phyloP scores from a whole-genome alignment of 2,113 vertebrate species.

The Lamprologus speciosus region DNA sequence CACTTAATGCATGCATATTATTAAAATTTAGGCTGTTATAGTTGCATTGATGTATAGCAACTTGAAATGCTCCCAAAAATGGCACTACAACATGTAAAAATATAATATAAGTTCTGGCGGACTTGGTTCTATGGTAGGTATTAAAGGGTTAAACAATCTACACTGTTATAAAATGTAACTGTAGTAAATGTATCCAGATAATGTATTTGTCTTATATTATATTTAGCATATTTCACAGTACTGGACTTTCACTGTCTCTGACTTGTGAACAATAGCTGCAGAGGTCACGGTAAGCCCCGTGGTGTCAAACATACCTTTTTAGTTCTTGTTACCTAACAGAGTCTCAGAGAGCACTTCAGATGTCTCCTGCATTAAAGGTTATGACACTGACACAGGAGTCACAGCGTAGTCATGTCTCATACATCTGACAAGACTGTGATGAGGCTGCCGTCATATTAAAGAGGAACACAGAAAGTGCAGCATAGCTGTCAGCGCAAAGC shows the following conservation, averaged over 20 bases:
- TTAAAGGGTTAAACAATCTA: not conserved
- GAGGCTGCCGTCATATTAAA: slow-evolving; percentile 1
- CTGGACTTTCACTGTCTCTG: not conserved
- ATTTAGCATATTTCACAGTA: not conserved
- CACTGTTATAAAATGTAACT: not conserved
- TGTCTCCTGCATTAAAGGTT: slow-evolving; percentile 18
- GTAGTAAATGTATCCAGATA: not conserved
- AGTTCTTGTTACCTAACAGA: slow-evolving; percentile 21
- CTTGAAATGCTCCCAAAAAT: no score
- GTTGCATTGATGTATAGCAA: no score
- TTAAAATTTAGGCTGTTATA: no score
- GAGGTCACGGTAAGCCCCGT: not conserved
- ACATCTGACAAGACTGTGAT: slow-evolving; percentile 22
- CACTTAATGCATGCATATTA: fast-evolving
- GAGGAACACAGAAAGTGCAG: not conserved
- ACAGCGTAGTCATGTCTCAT: not conserved
- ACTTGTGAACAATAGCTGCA: not conserved
- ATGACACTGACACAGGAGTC: slow-evolving; percentile 38
- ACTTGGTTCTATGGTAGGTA: no score
- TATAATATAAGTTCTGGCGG: no score
- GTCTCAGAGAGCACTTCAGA: slow-evolving; percentile 25
- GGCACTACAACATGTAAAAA: fast-evolving
- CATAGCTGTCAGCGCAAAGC: not conserved
- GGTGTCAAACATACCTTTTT: slow-evolving; percentile 5
- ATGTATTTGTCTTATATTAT: not conserved